Evolutionary conservation across 2,113 vertebrate genomes (phyloP).

Genomic region (Willisornis vidua): DNA sequence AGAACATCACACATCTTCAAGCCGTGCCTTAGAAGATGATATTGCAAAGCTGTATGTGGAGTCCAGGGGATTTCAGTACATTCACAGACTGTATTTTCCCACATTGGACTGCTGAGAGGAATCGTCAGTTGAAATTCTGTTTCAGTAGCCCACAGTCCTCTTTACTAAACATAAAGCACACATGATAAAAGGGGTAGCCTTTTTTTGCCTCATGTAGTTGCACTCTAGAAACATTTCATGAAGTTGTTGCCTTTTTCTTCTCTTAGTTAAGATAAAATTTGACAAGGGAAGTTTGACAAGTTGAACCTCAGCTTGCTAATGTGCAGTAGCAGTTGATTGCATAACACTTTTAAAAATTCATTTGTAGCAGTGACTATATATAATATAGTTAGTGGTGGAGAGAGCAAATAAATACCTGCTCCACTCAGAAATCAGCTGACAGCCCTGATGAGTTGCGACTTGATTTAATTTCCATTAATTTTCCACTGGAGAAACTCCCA

Average conservation of each 20-base stretch:
- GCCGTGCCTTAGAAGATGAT: neutral
- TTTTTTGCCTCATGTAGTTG: neutral
- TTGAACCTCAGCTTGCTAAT: neutral
- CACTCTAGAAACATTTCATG: neutral
- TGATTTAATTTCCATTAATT: constrained; percentile 35
- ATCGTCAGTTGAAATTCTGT: neutral
- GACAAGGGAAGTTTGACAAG: neutral
- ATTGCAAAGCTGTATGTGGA: neutral
- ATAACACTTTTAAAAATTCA: neutral
- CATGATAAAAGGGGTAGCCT: neutral
- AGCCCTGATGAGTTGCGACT: neutral
- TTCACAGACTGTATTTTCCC: neutral
- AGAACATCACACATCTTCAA: neutral
- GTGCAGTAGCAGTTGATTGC: neutral
- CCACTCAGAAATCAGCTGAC: constrained; percentile 26
- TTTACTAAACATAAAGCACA: neutral
- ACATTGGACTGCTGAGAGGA: neutral
- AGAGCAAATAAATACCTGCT: constrained; percentile 42
- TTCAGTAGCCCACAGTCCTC: neutral
- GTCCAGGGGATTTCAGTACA: neutral
- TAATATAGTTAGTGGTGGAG: neutral
- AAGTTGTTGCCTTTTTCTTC: neutral
- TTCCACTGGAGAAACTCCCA: constrained; percentile 14
- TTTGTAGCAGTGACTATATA: neutral
- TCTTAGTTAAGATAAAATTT: neutral